A percentile compares a stretch with the other conserved stretches of the same genome.
phyloP scores from a whole-genome alignment of 2,113 vertebrate species.

The Charadrius vociferus region DNA sequence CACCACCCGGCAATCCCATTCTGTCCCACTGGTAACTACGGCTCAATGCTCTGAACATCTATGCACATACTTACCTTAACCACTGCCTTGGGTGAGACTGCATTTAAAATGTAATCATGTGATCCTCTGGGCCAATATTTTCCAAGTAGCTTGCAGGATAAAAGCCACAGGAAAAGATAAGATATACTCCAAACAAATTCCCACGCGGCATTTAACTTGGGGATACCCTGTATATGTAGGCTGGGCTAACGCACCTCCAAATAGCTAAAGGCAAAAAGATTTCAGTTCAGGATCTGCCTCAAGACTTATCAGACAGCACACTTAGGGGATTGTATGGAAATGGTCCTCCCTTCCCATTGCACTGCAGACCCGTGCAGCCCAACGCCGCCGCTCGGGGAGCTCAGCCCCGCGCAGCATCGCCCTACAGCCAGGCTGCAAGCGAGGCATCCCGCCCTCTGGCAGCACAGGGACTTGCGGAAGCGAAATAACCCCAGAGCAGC shows the following conservation, averaged over 20 bases:
- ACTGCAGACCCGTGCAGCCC: neutral
- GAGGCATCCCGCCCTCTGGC: neutral
- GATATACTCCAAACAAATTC: neutral
- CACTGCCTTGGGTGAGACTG: neutral
- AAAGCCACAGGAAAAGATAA: neutral
- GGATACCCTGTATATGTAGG: neutral
- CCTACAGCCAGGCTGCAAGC: neutral
- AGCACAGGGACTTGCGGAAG: neutral
- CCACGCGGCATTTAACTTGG: neutral
- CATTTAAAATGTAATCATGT: neutral
- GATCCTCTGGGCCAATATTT: neutral
- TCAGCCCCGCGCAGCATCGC: neutral
- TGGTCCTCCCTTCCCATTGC: neutral
- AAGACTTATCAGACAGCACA: neutral
- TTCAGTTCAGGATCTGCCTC: neutral
- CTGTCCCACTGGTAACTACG: neutral
- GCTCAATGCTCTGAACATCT: neutral
- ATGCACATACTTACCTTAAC: neutral
- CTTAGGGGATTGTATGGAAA: accelerated
- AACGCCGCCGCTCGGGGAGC: neutral
- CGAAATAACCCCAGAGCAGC: neutral
- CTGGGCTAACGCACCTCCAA: neutral
- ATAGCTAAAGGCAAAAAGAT: neutral
- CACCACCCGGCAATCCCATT: neutral
- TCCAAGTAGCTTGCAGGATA: neutral